phyloP scores from a whole-genome alignment of 2,888 invertebrate species.

The Lampropteryx suffumata region DNA sequence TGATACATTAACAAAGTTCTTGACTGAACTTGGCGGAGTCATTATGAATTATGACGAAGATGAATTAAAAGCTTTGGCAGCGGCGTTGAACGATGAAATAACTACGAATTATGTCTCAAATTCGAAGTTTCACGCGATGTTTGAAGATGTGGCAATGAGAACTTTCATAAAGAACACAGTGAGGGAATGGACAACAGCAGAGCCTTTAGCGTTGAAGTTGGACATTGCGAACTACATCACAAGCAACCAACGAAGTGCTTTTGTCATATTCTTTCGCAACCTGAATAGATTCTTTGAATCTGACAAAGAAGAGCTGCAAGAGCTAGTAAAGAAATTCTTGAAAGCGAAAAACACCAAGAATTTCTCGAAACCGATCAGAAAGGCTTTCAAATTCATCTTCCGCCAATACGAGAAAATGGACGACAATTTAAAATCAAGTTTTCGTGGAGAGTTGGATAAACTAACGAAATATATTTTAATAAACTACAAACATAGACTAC shows the following conservation, averaged over 20 bases:
- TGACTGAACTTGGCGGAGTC: constrained; percentile 14
- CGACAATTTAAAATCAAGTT: not conserved
- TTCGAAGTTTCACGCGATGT: constrained; percentile 10
- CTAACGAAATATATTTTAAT: not conserved
- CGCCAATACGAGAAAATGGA: constrained; percentile 10
- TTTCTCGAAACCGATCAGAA: constrained; percentile 15
- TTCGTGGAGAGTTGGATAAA: constrained; percentile 7
- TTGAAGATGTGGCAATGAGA: constrained; percentile 1
- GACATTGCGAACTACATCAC: constrained; percentile 22
- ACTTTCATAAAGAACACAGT: constrained; percentile 10
- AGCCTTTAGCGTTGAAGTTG: constrained; percentile 19
- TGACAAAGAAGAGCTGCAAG: constrained; percentile 12
- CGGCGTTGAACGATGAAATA: constrained; percentile 13
- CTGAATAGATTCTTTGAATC: constrained; percentile 11
- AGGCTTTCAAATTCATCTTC: constrained; percentile 16
- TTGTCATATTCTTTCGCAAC: constrained; percentile 8
- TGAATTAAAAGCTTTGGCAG: not conserved
- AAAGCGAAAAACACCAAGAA: constrained; percentile 6
- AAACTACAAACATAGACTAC: not conserved
- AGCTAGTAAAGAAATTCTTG: constrained; percentile 12
- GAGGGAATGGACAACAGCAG: constrained; percentile 6
- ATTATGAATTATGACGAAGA: constrained; percentile 19
- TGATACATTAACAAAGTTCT: constrained; percentile 1
- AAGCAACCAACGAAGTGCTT: not conserved
- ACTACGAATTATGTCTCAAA: not conserved